Evolutionary conservation across 2,113 vertebrate species (phyloP).

Genomic region (Globicephala melas): DNA sequence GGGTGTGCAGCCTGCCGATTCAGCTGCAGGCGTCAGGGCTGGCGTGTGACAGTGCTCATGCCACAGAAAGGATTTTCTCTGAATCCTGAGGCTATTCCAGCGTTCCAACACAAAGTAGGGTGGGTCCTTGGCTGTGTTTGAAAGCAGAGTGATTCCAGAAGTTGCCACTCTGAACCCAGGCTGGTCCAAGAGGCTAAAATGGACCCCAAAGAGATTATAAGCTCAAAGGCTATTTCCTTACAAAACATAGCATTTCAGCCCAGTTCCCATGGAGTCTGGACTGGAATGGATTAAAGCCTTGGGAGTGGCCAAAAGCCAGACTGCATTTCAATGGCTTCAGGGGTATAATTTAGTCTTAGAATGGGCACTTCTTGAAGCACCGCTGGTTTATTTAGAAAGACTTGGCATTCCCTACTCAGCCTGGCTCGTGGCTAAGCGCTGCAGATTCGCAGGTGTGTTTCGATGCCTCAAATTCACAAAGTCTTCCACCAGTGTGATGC

Average conservation of each 20-base stretch:
- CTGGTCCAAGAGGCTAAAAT: background rate
- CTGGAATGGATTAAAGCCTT: background rate
- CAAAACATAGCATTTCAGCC: background rate
- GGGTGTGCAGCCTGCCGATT: background rate
- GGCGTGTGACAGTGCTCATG: too few species aligned
- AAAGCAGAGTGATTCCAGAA: background rate
- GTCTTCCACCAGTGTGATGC: background rate
- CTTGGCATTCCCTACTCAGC: background rate
- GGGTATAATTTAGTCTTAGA: background rate
- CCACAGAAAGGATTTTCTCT: background rate
- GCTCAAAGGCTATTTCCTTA: background rate
- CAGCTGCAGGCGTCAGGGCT: background rate
- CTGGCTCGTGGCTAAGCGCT: background rate
- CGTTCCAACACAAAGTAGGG: background rate
- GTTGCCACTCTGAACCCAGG: background rate
- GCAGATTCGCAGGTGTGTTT: background rate
- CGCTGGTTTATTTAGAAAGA: background rate
- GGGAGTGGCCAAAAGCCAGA: background rate
- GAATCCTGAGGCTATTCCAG: background rate
- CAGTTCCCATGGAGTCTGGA: background rate
- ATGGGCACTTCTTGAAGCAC: background rate
- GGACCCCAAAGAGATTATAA: background rate
- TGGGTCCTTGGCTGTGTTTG: background rate
- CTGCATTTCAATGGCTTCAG: background rate
- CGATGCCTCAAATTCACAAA: background rate